Evolutionary conservation across 2,113 vertebrate genomes (phyloP).

Genomic region (Pluvialis apricaria): DNA sequence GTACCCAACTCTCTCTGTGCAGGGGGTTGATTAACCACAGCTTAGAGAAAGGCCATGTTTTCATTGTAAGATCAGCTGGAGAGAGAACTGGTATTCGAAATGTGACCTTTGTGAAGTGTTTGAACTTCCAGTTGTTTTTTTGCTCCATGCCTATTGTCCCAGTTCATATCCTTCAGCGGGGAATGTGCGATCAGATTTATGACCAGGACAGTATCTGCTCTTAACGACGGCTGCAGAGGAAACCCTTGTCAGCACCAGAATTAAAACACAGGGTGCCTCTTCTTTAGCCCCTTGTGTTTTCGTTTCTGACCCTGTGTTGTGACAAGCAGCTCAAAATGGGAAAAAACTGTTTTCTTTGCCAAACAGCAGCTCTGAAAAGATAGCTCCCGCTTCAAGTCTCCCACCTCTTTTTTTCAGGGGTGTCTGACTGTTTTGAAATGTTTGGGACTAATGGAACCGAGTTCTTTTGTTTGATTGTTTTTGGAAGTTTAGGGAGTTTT

Average conservation of each 20-base stretch:
- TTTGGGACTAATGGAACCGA: neutral
- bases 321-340: neutral
- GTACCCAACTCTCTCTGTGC: neutral
- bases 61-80: neutral
- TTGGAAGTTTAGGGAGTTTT: neutral
- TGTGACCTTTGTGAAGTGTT: neutral
- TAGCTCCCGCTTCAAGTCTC: neutral
- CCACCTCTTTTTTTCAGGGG: neutral
- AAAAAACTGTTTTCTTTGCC: neutral
- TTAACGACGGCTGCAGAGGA: neutral
- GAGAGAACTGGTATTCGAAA: neutral
- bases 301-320: neutral
- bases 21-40: neutral
- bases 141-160: neutral
- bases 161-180: neutral
- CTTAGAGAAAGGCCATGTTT: neutral
- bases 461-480: neutral
- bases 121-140: constrained; percentile 1
- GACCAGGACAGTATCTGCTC: neutral
- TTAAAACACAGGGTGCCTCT: neutral
- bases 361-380: neutral
- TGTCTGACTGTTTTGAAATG: neutral
- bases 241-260: neutral
- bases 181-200: neutral
- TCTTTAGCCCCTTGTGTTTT: constrained; percentile 7